Base-by-base conservation (phyloP, 2,113 vertebrate genomes). In the Aegithalos caudatus region DNA sequence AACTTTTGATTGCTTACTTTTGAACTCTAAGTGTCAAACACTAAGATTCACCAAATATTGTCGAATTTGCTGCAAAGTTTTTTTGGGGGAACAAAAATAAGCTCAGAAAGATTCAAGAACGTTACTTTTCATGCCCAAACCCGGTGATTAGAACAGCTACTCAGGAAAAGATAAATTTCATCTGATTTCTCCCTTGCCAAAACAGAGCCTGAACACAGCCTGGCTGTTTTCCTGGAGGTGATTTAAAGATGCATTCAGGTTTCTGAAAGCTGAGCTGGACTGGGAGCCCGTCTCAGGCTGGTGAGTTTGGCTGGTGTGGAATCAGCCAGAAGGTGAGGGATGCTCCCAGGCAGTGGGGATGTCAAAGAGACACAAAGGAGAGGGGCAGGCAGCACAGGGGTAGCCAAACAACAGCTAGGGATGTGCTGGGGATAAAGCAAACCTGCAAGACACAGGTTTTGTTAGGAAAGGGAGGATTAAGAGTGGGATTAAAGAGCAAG, bases 221-320 rank as follows among this genome's bases (percentile, higher is more conserved):
- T 35, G 54, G 7, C 24, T 42, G 9, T 70, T 57, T 14, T 33
- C 24, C 40, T 48, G 23, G 23, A 33, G 72, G n/a, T 10, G 2
- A 70, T 57, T 50, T 57, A 57, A 72, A 0, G 0, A 10, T 0
- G 3, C 6, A 5, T 48, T 83, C 53, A 23, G 45, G 58, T 69
- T 90, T 70, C 76, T 65, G 48, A 86, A 88, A 67, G 29, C 14
- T 5, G 25, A 62, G 35, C 13, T 65, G 44, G 21, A 81, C 51
- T 1, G 1, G 11, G 15, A 88, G 29, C 15, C 31, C 3, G 2
- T 24, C 42, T 66, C 24, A 4, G 60, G 31, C 37, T 37, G 61
- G 0, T 11, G 45, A n/a, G 14, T 87, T 84, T 50, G 58, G 51
- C 1, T 58, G 37, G 6, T 64, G 12, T 28, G 29, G 2, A 3